Base-by-base conservation (phyloP, 2,113 vertebrate genomes). In the Aplodontia rufa region DNA sequence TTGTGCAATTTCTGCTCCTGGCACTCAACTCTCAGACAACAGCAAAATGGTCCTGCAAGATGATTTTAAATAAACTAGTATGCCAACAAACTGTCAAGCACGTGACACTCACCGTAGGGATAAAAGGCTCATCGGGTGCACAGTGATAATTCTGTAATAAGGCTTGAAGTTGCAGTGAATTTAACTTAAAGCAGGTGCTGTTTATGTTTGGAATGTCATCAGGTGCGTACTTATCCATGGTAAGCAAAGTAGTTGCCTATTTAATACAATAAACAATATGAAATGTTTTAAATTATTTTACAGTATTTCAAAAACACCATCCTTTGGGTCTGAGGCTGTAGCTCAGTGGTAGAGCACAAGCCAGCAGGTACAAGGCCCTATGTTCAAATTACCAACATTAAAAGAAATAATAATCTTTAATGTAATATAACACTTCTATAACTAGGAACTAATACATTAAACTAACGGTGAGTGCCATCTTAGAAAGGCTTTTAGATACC, bases 141-240 rank as follows among this genome's bases (percentile, higher is more conserved):
- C 99, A 99, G 98, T 99, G 99, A 94, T 99, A 99, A 98, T 99
- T 99, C 96, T 99, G 99, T 97, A 99, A 96, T 91, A 99, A 98
- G 76, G 99, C 99, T 51, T 99, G 99, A 1, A 99, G 99, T 94
- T 99, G 99, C 96, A 99, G 98, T 6, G 99, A 99, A 97, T 99
- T 99, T 95, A 99, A 98, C 97, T 99, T 99, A 97, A 99, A 99
- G 98, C 99, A 99, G 95, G 99, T 99, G 98, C 99, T 99, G 96
- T 99, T 99, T 97, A 99, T 99, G 97, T 98, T 99, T 96, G 99
- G 99, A 87, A 99, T 98, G 80, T 99, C 99, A 68, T 99, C 99
- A 97, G 99, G 98, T 40, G 99, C 99, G 24, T 99, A 99, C 86
- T 99, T 99, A 91, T 99, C 99, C 99, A 99, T 99, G 24, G 99